Evolutionary conservation across 2,113 vertebrate genomes (phyloP).

Genomic region (Euleptes europaea): DNA sequence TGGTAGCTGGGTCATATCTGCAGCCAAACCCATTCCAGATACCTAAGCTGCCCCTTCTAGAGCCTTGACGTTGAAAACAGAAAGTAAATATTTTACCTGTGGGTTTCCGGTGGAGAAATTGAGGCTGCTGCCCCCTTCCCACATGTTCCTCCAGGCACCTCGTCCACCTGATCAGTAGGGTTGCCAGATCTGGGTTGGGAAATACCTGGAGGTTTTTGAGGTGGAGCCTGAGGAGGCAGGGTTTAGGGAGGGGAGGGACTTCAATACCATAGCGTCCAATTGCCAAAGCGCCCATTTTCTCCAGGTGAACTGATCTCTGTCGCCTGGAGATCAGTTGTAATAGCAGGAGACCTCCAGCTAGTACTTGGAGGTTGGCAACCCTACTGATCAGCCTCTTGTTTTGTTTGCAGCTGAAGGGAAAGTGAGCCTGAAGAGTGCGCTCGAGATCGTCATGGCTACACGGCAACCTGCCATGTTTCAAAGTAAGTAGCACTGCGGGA

Average conservation of each 20-base stretch:
- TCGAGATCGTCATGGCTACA: constrained; percentile 8
- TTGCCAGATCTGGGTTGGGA: too few relatives aligned
- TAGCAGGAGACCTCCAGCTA: too few relatives aligned
- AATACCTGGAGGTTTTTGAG: too few relatives aligned
- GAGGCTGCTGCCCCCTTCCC: background rate
- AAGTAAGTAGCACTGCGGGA: constrained; percentile 31
- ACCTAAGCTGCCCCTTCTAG: background rate
- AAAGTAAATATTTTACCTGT: background rate
- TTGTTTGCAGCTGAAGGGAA: constrained; percentile 37
- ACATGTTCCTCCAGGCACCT: background rate
- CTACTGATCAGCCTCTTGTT: background rate
- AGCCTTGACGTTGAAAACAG: background rate
- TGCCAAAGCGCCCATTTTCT: too few relatives aligned
- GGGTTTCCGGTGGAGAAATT: background rate
- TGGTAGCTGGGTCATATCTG: background rate
- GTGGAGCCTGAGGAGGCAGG: too few relatives aligned
- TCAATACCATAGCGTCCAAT: too few relatives aligned
- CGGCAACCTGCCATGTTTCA: background rate
- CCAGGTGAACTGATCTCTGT: too few relatives aligned
- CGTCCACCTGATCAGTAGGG: too few relatives aligned
- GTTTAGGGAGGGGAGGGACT: too few relatives aligned
- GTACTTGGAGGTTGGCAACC: too few relatives aligned
- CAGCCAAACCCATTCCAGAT: background rate
- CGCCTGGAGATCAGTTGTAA: too few relatives aligned
- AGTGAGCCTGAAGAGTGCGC: constrained; percentile 32